Evolutionary conservation across 2,888 invertebrate species (phyloP).

Genomic region (Drosophila nigritarsus): DNA sequence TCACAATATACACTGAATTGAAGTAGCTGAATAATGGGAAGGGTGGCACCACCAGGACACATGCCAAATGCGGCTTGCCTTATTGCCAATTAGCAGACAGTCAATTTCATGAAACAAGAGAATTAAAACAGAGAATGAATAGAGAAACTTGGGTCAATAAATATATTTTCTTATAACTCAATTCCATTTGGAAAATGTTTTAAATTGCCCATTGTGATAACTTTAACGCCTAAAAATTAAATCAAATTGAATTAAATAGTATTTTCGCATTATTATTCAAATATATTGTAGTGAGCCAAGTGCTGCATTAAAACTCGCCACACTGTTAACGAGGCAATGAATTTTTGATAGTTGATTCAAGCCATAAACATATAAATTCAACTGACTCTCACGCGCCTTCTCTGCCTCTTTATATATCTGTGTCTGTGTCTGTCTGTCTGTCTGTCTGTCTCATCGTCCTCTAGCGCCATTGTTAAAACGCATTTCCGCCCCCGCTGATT

Average conservation of each 20-base stretch:
- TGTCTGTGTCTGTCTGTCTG: background rate
- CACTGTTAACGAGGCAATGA: slow-evolving; percentile 33
- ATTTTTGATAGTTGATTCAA: slow-evolving; percentile 40
- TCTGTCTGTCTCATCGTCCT: background rate
- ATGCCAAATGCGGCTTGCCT: background rate
- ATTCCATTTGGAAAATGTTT: background rate
- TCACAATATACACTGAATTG: slow-evolving; percentile 10
- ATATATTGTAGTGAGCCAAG: background rate
- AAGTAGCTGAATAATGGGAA: background rate
- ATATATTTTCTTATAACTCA: background rate
- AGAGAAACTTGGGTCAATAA: background rate
- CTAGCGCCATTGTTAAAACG: slow-evolving; percentile 35
- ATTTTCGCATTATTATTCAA: background rate
- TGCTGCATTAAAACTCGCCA: slow-evolving; percentile 17
- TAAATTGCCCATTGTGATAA: background rate
- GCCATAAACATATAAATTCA: slow-evolving; percentile 37
- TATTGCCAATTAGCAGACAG: background rate
- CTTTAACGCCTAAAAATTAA: background rate
- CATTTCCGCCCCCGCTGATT: slow-evolving; percentile 11
- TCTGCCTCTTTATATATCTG: background rate
- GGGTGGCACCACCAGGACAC: background rate
- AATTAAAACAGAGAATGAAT: background rate
- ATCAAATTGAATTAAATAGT: background rate
- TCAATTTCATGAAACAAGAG: background rate
- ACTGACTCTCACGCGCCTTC: background rate